These are phyloP conservation scores for Theocolax elegans DNA, from an alignment of 1,140 invertebrate genomes.

Conservation along the genomic window DNA sequence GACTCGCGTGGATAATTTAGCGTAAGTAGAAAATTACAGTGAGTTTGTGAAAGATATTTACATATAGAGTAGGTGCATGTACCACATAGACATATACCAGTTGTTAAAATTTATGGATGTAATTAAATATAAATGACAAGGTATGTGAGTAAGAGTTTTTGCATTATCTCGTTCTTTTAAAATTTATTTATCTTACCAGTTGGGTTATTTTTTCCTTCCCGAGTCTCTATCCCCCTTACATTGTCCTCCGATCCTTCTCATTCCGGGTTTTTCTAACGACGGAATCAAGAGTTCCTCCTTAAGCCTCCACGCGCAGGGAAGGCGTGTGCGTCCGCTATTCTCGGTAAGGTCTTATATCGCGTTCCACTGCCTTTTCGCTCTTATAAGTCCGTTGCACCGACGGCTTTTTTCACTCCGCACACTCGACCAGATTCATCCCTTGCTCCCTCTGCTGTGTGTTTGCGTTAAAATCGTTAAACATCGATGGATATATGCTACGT, in stretches of 20 bases:
- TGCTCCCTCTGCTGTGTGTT: constrained; percentile 4
- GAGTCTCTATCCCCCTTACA: neutral
- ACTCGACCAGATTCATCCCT: neutral
- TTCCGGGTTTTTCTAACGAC: constrained; percentile 18
- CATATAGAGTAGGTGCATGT: no score
- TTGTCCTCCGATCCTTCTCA: constrained; percentile 10
- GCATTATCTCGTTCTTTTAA: neutral
- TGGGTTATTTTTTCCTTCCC: constrained; percentile 3
- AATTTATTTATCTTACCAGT: constrained; percentile 30
- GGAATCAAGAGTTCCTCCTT: constrained; percentile 17
- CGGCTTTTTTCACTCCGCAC: constrained; percentile 29
- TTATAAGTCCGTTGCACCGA: constrained; percentile 42
- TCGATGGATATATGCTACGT: neutral
- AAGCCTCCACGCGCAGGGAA: neutral
- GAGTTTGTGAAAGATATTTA: no score
- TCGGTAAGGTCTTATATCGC: constrained; percentile 32
- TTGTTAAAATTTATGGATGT: no score
- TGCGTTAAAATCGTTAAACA: constrained; percentile 2
- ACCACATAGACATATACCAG: no score
- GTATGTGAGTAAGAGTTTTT: no score
- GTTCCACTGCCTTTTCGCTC: constrained; percentile 37
- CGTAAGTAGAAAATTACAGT: no score
- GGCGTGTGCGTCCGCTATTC: constrained; percentile 19
- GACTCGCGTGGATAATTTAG: no score
- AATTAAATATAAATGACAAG: no score